phyloP scores from a whole-genome alignment of 2,888 invertebrate genomes.

The Crocallis elinguaria region DNA sequence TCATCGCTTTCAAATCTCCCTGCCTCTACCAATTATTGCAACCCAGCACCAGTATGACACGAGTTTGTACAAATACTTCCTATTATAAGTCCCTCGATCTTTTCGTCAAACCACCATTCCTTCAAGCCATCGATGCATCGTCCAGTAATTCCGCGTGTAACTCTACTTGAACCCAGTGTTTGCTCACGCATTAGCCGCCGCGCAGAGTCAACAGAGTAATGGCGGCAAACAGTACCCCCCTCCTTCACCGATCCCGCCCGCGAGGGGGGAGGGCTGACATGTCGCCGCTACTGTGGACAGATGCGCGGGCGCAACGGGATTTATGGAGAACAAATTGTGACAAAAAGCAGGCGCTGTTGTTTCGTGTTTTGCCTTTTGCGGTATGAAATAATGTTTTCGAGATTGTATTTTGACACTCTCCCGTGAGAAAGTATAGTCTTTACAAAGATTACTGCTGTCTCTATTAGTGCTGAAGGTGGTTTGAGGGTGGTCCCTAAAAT shows the following conservation, averaged over 20 bases:
- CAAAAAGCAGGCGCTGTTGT: neutral
- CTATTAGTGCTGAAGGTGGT: no score
- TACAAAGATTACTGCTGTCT: no score
- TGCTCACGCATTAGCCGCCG: slow-evolving; percentile 79
- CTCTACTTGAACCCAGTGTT: slow-evolving; percentile 50
- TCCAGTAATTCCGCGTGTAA: slow-evolving; percentile 7
- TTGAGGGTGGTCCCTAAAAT: no score
- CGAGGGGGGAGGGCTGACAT: neutral
- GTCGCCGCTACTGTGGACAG: slow-evolving; percentile 51
- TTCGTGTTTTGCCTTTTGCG: neutral
- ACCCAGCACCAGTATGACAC: no score
- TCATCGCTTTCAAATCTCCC: no score
- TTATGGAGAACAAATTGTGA: slow-evolving; percentile 20
- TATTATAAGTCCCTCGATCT: no score
- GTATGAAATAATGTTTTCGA: neutral
- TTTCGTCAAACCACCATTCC: neutral
- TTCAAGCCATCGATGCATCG: neutral
- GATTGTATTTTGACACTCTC: no score
- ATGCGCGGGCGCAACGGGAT: slow-evolving; percentile 56
- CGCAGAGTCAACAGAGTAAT: slow-evolving; percentile 75
- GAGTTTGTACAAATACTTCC: no score
- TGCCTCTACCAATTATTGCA: no score
- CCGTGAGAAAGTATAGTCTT: no score
- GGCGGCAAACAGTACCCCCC: slow-evolving; percentile 69
- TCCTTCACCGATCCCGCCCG: slow-evolving; percentile 28